These are phyloP conservation scores for Melieria picta DNA, from an alignment of 2,888 invertebrate genomes.

Conservation along the genomic window DNA sequence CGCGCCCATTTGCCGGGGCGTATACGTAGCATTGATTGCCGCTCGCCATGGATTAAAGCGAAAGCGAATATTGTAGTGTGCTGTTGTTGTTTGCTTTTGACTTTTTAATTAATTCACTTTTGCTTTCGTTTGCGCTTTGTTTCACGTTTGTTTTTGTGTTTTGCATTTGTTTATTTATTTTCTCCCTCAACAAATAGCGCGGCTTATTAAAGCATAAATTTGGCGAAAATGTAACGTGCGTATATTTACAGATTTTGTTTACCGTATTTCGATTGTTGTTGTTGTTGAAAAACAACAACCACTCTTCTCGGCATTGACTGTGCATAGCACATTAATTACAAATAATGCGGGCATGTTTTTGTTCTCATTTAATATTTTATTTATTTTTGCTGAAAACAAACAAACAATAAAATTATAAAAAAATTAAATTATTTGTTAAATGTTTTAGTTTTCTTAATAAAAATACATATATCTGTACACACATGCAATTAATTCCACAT, in stretches of 20 bases:
- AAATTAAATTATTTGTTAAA: neutral
- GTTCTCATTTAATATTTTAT: neutral
- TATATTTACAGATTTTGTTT: neutral
- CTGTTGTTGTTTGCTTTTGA: neutral
- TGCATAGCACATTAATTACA: neutral
- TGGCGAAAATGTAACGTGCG: no score
- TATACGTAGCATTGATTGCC: neutral
- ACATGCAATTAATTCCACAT: neutral
- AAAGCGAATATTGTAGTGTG: no score
- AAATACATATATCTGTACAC: neutral
- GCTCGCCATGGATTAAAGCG: no score
- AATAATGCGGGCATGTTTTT: neutral
- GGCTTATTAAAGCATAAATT: no score
- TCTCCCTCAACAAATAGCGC: no score
- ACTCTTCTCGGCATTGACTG: neutral
- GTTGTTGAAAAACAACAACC: neutral
- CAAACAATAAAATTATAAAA: neutral
- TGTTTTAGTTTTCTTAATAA: neutral
- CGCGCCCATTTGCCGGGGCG: neutral
- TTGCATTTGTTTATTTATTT: no score
- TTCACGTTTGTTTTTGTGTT: no score
- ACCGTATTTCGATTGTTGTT: neutral
- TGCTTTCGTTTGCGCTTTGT: neutral
- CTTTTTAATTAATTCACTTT: slow-evolving; percentile 2
- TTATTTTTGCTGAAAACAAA: neutral